Evolutionary conservation across 2,888 invertebrate genomes (phyloP), one percentile per base, ranked within the genome.

Genomic region (Agelastica alni): DNA sequence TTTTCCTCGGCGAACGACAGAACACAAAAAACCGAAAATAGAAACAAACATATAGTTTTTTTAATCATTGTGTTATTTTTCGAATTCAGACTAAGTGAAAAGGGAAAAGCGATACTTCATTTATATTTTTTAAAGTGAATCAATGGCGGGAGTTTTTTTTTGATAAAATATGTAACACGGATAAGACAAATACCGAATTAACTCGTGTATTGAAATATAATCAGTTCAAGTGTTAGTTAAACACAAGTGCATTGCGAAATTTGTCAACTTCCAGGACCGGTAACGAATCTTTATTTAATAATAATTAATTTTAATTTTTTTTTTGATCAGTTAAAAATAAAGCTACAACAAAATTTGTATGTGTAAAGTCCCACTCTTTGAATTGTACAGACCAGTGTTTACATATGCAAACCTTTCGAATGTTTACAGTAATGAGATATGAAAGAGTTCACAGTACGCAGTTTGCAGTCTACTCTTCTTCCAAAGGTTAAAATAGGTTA

Each of bases 131-230:
- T 32, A 53, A 41, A 49, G 17, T 41, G 46, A 51, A 53, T 49
- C 61, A 63, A 58, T 54, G 51, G 43, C 51, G 20, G 34, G 36
- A 52, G 16, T 22, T 37, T 46, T n/a, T n/a, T 44, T 59, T 55
- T 53, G 48, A 55, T 59, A 43, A 56, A 51, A 60, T 66, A 69
- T 69, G 67, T 70, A 68, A 68, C 70, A 71, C 68, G 72, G 68
- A 49, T 67, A 66, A 60, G 61, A 48, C 54, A 58, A 66, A 74
- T 73, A 68, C 71, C 63, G 59, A 68, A 69, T 63, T 64, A 61
- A 62, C 59, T 67, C 75, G 74, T 74, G 75, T 56, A 22, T 55
- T 45, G 63, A 16, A 53, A 57, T 41, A 53, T 47, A 62, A 63
- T 53, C 36, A 59, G 56, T 14, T 41, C 37, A 22, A 52, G 45